Conservation (phyloP, 2,113 vertebrate genomes). For the Oryctolagus cuniculus region mOryCun1.1 NC_091447.1:29935001-29935500, state of each 20-base stretch:
- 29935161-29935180: slow-evolving; percentile 22
- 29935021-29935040: too few relatives aligned
- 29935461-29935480: background rate
- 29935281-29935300: background rate
- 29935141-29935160: slow-evolving; percentile 42
- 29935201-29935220: background rate
- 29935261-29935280: slow-evolving; percentile 18
- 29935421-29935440: slow-evolving; percentile 3
- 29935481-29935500: background rate
- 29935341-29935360: slow-evolving; percentile 33
- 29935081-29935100: background rate
- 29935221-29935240: background rate
- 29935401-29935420: background rate
- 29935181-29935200: slow-evolving; percentile 29
- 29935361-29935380: background rate
- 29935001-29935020: too few relatives aligned
- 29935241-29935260: background rate
- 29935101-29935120: slow-evolving; percentile 44
- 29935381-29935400: slow-evolving; percentile 21
- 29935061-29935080: background rate
- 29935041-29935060: background rate
- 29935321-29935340: background rate
- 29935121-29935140: slow-evolving; percentile 54
- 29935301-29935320: slow-evolving; percentile 57
- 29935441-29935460: background rate